phyloP scores from a whole-genome alignment of 2,797 vertebrate species.

The Xiphophorus birchmanni region DNA sequence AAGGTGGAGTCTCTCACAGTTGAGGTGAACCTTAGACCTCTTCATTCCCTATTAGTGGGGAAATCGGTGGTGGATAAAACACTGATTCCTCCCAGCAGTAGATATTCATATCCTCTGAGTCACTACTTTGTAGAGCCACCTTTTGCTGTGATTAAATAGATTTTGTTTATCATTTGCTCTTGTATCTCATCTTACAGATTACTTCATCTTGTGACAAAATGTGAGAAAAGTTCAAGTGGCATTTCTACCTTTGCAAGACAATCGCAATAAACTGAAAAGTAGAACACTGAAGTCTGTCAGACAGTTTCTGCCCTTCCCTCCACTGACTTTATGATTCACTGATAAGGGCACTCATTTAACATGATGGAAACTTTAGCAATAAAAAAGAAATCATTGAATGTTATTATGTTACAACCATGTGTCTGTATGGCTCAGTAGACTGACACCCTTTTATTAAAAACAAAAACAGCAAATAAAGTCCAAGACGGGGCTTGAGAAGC shows the following conservation, averaged over 20 bases:
- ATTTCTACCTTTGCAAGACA: background rate
- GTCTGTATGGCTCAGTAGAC: slow-evolving; percentile 50
- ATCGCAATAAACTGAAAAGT: slow-evolving; percentile 26
- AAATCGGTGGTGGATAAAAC: background rate
- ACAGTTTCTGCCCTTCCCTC: slow-evolving; percentile 41
- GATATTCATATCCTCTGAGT: background rate
- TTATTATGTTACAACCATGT: slow-evolving; percentile 40
- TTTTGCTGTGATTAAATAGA: background rate
- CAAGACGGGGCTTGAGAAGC: slow-evolving; percentile 36
- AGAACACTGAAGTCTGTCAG: slow-evolving; percentile 18
- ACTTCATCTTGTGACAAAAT: background rate
- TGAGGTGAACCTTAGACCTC: background rate
- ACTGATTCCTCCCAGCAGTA: background rate
- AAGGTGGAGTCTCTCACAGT: background rate
- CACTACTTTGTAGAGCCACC: background rate
- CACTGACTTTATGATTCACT: slow-evolving; percentile 20
- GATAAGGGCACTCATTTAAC: slow-evolving; percentile 25
- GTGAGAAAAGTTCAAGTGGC: background rate
- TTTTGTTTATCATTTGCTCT: background rate
- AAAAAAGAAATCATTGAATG: background rate
- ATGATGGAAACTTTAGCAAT: slow-evolving; percentile 15
- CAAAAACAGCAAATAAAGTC: slow-evolving; percentile 33
- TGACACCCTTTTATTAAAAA: slow-evolving; percentile 37
- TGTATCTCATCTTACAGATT: background rate
- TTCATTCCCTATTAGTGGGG: background rate